Evolutionary conservation across 1,140 invertebrate genomes (phyloP), one percentile per base, ranked within the genome.

Genomic region (Carposina sasakii): DNA sequence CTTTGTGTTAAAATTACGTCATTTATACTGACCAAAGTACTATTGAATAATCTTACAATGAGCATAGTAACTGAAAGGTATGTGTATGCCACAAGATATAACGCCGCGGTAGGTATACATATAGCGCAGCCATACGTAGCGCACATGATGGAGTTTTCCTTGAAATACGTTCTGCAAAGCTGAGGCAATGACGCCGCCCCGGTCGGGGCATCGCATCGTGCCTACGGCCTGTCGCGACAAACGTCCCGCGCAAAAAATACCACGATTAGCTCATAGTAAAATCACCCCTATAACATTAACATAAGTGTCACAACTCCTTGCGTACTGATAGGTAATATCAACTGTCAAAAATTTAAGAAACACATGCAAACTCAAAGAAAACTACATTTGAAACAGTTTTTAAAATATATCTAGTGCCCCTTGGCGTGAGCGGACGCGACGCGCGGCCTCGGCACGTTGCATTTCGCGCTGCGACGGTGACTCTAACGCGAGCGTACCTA

Each of bases 301-400:
- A 63, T 83, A 83, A 76, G 72, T 71, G 65, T 59, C 47, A 81
- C 59, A 76, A 71, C 72, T 37, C 67, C 58, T 71, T 81, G 69
- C 44, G 52, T 42, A 43, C 12, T 24, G 41, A 46, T 61, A 67
- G 67, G 69, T 55, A 73, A 79, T 83, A 81, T 79, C 76, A 83
- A 83, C 79, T 83, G 79, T 83, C 79, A 83, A 83, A 83, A 83
- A 83, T 81, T 79, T 21, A 83, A 78, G 74, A 71, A 72, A 77
- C 71, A 81, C 79, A 78, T 76, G 79, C 72, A 70, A 76, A 63
- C 66, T 70, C 62, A 71, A 68, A 77, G 74, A 73, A 79, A 81
- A 76, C 72, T 75, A 77, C 75, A 76, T 69, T 81, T 78, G 60
- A 72, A 79, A 81, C 70, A 53, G 60, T 69, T 77, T 76, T 76